Evolutionary conservation across 2,113 vertebrate genomes (phyloP).

Genomic region (Poecile atricapillus): DNA sequence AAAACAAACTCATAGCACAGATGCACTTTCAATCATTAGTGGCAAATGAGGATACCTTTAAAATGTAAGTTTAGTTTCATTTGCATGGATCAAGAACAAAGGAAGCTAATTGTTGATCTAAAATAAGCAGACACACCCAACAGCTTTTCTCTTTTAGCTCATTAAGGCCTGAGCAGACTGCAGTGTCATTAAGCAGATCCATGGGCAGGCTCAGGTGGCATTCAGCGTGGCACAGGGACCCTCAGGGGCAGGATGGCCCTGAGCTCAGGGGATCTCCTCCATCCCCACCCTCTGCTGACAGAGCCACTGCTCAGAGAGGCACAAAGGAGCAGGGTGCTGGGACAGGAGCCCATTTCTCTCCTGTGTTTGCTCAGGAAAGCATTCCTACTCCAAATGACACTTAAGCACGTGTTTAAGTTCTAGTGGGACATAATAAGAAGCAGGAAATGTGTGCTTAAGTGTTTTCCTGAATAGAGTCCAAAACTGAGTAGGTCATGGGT

Average conservation of each 20-base stretch:
- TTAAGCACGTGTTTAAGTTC: background rate
- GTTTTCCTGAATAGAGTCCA: background rate
- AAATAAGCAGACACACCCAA: slow-evolving; percentile 5
- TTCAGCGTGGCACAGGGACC: background rate
- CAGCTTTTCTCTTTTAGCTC: slow-evolving; percentile 52
- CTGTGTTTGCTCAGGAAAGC: background rate
- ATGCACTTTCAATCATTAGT: background rate
- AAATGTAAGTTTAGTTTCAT: background rate
- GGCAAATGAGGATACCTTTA: background rate
- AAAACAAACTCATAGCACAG: background rate
- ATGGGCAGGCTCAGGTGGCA: background rate
- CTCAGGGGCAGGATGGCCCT: slow-evolving; percentile 1
- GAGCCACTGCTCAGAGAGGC: background rate
- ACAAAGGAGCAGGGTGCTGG: background rate
- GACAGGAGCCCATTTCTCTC: background rate
- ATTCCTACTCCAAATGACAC: background rate
- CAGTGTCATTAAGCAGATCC: slow-evolving; percentile 1
- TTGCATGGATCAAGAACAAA: background rate
- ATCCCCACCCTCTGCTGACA: background rate
- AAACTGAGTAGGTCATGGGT: background rate
- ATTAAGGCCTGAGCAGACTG: slow-evolving; percentile 45
- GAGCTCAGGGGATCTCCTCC: background rate
- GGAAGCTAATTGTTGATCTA: slow-evolving; percentile 35
- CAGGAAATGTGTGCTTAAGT: background rate
- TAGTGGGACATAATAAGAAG: background rate